A percentile compares a stretch with the other conserved stretches of the same genome.
Evolutionary conservation across 2,888 invertebrate genomes (phyloP).

Genomic region (Polietes domitor): DNA sequence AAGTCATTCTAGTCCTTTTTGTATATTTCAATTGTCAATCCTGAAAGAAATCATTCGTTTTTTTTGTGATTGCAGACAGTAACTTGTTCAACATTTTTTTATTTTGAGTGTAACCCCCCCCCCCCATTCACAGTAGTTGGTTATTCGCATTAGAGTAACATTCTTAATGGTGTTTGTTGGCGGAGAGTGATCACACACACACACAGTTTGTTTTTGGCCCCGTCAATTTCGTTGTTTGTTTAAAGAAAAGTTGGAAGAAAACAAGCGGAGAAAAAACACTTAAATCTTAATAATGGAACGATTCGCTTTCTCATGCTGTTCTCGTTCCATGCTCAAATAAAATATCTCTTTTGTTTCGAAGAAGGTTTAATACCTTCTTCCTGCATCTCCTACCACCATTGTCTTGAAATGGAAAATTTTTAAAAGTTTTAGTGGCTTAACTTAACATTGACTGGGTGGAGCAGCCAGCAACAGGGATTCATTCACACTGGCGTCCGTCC

Average conservation of each 20-base stretch:
- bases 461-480: too few relatives aligned
- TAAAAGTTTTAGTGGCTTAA: slow-evolving; percentile 44
- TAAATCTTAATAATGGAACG: slow-evolving; percentile 47
- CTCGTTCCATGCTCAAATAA: not conserved
- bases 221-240: slow-evolving; percentile 14
- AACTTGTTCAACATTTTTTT: too few relatives aligned
- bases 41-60: too few relatives aligned
- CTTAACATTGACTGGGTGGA: not conserved
- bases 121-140: not conserved
- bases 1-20: too few relatives aligned
- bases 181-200: too few relatives aligned
- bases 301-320: slow-evolving; percentile 30
- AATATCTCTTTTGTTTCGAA: not conserved
- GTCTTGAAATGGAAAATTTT: not conserved
- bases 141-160: not conserved
- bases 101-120: not conserved
- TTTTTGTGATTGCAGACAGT: too few relatives aligned
- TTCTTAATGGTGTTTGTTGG: not conserved
- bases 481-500: not conserved
- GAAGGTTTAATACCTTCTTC: slow-evolving; percentile 2
- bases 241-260: slow-evolving; percentile 17
- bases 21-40: too few relatives aligned
- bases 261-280: slow-evolving; percentile 31
- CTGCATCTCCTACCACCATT: not conserved
- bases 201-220: not conserved